Percentiles rank a stretch among this genome's conserved stretches.
Conservation (phyloP, 1,140 invertebrate species). For the Dufourea novaeangliae region DNA sequence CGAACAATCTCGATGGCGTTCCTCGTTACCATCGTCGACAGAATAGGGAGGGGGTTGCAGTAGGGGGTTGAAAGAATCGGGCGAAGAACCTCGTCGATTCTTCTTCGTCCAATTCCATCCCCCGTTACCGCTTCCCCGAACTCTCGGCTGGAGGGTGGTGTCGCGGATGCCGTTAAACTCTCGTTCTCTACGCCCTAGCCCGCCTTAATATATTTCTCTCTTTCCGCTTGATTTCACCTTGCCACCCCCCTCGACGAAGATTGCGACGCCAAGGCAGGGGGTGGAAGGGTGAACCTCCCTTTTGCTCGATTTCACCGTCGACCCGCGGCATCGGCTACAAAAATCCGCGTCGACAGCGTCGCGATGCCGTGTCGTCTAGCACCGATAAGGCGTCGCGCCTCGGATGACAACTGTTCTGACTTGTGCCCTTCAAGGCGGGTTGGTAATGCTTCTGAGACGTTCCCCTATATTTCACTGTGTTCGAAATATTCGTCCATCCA, state of each 20-base stretch:
- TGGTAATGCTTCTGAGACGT: too few species aligned
- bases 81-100: slow-evolving; percentile 15
- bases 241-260: background rate
- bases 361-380: background rate
- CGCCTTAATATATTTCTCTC: slow-evolving; percentile 39
- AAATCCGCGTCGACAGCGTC: slow-evolving; percentile 20
- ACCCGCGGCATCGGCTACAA: background rate
- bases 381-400: slow-evolving; percentile 17
- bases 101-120: background rate
- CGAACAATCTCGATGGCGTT: background rate
- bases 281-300: background rate
- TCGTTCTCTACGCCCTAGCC: too few species aligned
- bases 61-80: background rate
- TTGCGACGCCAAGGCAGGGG: background rate
- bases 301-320: slow-evolving; percentile 28
- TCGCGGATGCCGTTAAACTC: slow-evolving; percentile 11
- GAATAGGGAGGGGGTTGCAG: background rate
- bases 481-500: too few species aligned
- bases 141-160: slow-evolving; percentile 3
- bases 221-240: slow-evolving; percentile 22
- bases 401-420: slow-evolving; percentile 6
- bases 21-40: slow-evolving; percentile 1
- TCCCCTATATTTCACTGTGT: too few species aligned
- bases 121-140: background rate
- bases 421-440: too few species aligned